Percentiles rank a stretch among this genome's conserved stretches.
These are phyloP conservation scores for Anoplophora glabripennis DNA, from an alignment of 1,140 invertebrate genomes.

Conservation along the genomic window DNA sequence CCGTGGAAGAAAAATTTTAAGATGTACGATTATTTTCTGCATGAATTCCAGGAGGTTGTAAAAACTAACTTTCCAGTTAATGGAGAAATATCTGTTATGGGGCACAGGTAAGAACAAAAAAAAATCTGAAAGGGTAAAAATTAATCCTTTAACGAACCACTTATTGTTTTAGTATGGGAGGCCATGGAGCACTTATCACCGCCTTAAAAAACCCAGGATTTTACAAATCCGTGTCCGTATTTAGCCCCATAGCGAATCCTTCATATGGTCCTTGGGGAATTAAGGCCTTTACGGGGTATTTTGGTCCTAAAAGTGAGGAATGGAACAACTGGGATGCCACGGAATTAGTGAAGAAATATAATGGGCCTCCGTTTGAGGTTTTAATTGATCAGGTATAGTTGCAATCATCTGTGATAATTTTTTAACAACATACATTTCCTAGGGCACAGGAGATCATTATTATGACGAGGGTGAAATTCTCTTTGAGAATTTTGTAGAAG, in stretches of 20 bases:
- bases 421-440: too few relatives aligned
- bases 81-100: conserved; percentile 72
- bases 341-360: conserved; percentile 77
- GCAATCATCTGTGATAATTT: too few relatives aligned
- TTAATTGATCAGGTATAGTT: conserved; percentile 83
- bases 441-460: too few relatives aligned
- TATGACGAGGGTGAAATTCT: too few relatives aligned
- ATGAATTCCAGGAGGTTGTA: conserved; percentile 82
- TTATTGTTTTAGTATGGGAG: conserved; percentile 81
- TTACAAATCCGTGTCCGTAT: conserved; percentile 91
- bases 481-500: too few relatives aligned
- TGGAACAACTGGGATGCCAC: conserved; percentile 92
- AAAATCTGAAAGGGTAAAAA: too few relatives aligned
- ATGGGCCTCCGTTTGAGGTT: conserved; percentile 79
- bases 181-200: conserved; percentile 92
- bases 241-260: conserved; percentile 94
- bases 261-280: conserved; percentile 81
- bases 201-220: conserved; percentile 88
- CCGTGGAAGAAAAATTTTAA: conserved; percentile 93
- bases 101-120: conserved; percentile 80
- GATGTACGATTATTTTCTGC: conserved; percentile 95
- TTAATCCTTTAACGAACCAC: too few relatives aligned
- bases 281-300: conserved; percentile 84
- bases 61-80: conserved; percentile 68
- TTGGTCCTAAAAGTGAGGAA: conserved; percentile 66